Percentiles rank a stretch among this genome's conserved stretches.
Evolutionary conservation across 2,113 vertebrate genomes (phyloP).

Genomic region (Scortum barcoo): DNA sequence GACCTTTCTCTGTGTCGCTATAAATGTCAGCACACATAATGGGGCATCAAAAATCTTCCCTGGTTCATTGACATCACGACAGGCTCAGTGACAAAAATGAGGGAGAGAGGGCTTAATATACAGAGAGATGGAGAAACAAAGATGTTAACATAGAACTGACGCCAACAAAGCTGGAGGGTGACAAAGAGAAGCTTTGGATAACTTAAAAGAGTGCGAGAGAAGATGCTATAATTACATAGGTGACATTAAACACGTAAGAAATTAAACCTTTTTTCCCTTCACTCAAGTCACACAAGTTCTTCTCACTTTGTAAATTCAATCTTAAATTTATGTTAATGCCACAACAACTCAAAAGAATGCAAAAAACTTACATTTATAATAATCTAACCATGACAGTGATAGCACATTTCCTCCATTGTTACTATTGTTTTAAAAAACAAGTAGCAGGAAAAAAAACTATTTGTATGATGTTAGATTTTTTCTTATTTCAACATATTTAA

Average conservation of each 20-base stretch:
- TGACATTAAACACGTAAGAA: slow-evolving; percentile 16
- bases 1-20: slow-evolving; percentile 65
- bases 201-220: not conserved
- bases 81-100: slow-evolving; percentile 12
- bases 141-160: not conserved
- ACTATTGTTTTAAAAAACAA: no score
- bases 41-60: slow-evolving; percentile 33
- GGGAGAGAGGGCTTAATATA: not conserved
- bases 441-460: no score
- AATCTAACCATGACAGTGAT: not conserved
- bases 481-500: not conserved
- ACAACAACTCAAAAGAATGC: not conserved
- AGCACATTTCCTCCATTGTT: not conserved
- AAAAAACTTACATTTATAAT: not conserved
- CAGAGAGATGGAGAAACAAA: not conserved
- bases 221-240: slow-evolving; percentile 26
- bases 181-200: slow-evolving; percentile 12
- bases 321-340: not conserved
- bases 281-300: not conserved
- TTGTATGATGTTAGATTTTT: not conserved
- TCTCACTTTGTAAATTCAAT: not conserved
- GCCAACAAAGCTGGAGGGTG: slow-evolving; percentile 20
- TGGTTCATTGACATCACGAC: slow-evolving; percentile 15
- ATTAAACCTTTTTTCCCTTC: not conserved
- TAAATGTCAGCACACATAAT: slow-evolving; percentile 65